Evolutionary conservation across 2,888 invertebrate genomes (phyloP).

Genomic region (Lomographa bimaculata): DNA sequence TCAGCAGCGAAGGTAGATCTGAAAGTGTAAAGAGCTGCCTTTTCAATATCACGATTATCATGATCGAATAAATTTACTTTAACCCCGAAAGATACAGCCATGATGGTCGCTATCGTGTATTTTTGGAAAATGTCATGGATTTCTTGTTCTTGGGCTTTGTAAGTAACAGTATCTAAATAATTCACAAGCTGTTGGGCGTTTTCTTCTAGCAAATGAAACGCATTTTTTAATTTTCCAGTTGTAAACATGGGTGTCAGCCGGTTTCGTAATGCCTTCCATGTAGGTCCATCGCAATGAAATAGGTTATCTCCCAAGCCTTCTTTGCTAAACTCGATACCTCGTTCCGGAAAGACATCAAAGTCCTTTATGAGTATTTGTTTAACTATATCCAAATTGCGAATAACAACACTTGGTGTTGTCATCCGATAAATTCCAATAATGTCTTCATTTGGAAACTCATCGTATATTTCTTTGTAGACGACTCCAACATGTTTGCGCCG

Average conservation of each 20-base stretch:
- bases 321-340: slow-evolving; percentile 47
- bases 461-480: slow-evolving; percentile 46
- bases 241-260: slow-evolving; percentile 53
- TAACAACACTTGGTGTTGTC: slow-evolving; percentile 46
- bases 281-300: slow-evolving; percentile 45
- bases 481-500: slow-evolving; percentile 39
- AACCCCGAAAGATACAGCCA: slow-evolving; percentile 37
- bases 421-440: slow-evolving; percentile 54
- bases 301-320: slow-evolving; percentile 51
- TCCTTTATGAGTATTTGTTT: slow-evolving; percentile 57
- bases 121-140: slow-evolving; percentile 34
- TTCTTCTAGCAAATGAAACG: slow-evolving; percentile 39
- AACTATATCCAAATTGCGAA: slow-evolving; percentile 54
- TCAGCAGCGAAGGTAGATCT: slow-evolving; percentile 36
- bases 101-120: slow-evolving; percentile 39
- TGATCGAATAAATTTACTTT: slow-evolving; percentile 38
- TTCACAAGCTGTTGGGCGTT: slow-evolving; percentile 44
- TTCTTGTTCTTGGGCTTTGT: slow-evolving; percentile 35
- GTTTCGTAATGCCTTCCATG: slow-evolving; percentile 48
- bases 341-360: slow-evolving; percentile 50
- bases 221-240: slow-evolving; percentile 48
- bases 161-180: slow-evolving; percentile 35
- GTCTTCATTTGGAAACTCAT: slow-evolving; percentile 52
- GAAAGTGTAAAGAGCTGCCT: slow-evolving; percentile 33
- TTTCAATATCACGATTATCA: slow-evolving; percentile 30